Conservation (phyloP, 2,888 invertebrate genomes). For the Pollenia amentaria region DNA sequence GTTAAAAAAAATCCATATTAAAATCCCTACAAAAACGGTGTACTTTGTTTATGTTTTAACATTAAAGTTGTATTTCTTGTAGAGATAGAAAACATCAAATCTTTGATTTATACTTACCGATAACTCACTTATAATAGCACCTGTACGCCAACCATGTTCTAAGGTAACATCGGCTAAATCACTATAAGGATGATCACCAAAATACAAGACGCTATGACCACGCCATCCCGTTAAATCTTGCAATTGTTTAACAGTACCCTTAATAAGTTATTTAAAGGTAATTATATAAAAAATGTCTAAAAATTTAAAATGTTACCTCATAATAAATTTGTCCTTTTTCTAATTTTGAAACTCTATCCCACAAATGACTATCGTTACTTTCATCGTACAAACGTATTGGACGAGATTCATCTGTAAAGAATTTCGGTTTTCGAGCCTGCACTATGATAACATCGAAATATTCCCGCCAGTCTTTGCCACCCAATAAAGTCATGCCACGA, state of each 20-base stretch:
- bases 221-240: constrained; percentile 97
- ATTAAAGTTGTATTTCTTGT: too few relatives aligned
- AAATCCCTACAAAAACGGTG: too few relatives aligned
- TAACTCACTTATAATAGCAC: constrained; percentile 97
- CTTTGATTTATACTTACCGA: constrained; percentile 86
- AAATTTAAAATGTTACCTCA: constrained; percentile 87
- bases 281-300: too few relatives aligned
- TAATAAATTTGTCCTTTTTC: constrained; percentile 96
- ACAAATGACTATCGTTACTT: constrained; percentile 91
- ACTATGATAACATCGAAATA: constrained; percentile 97
- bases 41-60: too few relatives aligned
- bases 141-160: constrained; percentile 98
- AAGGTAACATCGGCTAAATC: constrained; percentile 98
- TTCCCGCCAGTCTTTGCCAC: constrained; percentile 94
- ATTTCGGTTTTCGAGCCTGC: constrained; percentile 97
- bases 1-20: too few relatives aligned
- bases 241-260: constrained; percentile 97
- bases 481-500: constrained; percentile 95
- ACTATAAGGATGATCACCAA: constrained; percentile 99
- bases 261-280: not conserved
- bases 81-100: not conserved
- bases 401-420: constrained; percentile 96
- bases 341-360: constrained; percentile 95
- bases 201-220: constrained; percentile 96
- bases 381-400: constrained; percentile 96